These are phyloP conservation scores for Cataglyphis cursor DNA, from an alignment of 2,888 invertebrate species.

Conservation along the genomic window DNA sequence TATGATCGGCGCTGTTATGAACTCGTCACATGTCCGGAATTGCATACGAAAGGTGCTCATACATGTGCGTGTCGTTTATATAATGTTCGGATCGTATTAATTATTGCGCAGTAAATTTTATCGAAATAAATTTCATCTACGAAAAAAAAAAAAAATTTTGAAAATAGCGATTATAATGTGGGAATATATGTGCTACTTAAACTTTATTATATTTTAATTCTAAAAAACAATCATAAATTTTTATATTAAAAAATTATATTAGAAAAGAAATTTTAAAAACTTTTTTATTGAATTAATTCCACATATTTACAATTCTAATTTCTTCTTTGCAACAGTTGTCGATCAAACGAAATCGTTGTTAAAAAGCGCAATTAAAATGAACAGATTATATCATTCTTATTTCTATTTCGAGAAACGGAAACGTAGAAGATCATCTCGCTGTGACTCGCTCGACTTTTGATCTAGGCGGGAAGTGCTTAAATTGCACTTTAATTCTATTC, in stretches of 20 bases:
- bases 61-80: constrained; percentile 22
- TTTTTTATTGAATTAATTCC: constrained; percentile 7
- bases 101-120: background rate
- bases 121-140: constrained; percentile 2
- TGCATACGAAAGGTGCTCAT: constrained; percentile 49
- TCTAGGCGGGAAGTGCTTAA: constrained; percentile 30
- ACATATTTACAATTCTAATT: constrained; percentile 14
- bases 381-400: background rate
- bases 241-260: background rate
- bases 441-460: background rate
- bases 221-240: background rate
- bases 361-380: background rate
- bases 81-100: background rate
- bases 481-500: constrained; percentile 38
- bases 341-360: constrained; percentile 5
- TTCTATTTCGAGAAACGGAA: background rate
- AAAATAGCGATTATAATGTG: background rate
- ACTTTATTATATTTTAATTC: background rate
- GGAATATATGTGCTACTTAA: background rate
- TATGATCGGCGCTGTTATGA: constrained; percentile 58
- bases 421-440: background rate
- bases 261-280: background rate
- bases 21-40: constrained; percentile 53
- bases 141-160: constrained; percentile 1
- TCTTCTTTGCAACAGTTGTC: background rate